Percentiles rank a stretch among this genome's conserved stretches.
Conservation (phyloP, 2,797 vertebrate genomes). For the Esox lucius region DNA sequence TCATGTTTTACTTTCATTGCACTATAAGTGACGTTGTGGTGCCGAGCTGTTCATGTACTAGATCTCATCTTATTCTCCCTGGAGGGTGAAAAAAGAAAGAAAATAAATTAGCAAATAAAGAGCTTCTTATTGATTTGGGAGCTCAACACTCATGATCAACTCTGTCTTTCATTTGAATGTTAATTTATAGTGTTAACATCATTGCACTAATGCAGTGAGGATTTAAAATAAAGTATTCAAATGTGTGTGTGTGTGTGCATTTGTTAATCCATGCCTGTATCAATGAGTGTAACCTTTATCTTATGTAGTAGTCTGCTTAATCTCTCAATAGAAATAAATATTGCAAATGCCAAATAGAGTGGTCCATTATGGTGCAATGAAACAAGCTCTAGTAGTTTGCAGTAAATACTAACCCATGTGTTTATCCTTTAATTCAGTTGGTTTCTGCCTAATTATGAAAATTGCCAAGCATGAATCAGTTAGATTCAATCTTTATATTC, state of each 20-base stretch:
- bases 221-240: neutral
- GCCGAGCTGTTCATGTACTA: slow-evolving; percentile 62
- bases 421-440: neutral
- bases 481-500: neutral
- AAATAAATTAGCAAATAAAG: slow-evolving; percentile 52
- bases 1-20: slow-evolving; percentile 36
- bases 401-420: neutral
- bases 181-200: neutral
- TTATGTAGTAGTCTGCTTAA: no score
- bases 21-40: slow-evolving; percentile 30
- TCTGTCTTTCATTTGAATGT: slow-evolving; percentile 5
- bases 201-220: no score
- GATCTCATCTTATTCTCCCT: slow-evolving; percentile 33
- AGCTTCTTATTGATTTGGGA: slow-evolving; percentile 62
- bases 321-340: no score
- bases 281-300: neutral
- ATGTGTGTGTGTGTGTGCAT: slow-evolving; percentile 16
- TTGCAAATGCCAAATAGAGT: neutral
- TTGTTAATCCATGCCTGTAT: slow-evolving; percentile 15
- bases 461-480: neutral
- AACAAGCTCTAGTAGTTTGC: neutral
- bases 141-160: slow-evolving; percentile 26
- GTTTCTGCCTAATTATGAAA: slow-evolving; percentile 4
- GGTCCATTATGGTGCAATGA: neutral
- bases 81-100: slow-evolving; percentile 53